phyloP scores from a whole-genome alignment of 2,113 vertebrate genomes.

The Vicugna pacos region DNA sequence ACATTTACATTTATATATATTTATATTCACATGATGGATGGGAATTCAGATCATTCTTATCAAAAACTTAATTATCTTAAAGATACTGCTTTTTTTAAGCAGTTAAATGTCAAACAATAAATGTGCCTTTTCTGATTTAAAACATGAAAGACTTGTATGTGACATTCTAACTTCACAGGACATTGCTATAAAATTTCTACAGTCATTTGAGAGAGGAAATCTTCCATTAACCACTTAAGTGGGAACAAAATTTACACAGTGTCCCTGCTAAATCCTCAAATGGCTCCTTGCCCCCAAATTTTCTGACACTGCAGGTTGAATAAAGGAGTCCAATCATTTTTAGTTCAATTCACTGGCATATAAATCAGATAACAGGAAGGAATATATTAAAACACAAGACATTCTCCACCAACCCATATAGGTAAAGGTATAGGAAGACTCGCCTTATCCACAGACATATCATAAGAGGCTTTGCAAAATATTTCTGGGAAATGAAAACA shows the following conservation, averaged over 20 bases:
- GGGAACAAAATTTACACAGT: neutral
- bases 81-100: neutral
- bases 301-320: neutral
- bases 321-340: neutral
- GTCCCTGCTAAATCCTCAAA: neutral
- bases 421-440: neutral
- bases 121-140: slow-evolving; percentile 14
- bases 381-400: neutral
- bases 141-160: neutral
- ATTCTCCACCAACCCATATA: neutral
- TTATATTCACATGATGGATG: neutral
- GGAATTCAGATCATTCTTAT: neutral
- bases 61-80: neutral
- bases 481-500: slow-evolving; percentile 4
- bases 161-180: neutral
- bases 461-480: neutral
- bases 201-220: neutral
- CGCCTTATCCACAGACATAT: neutral
- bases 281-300: neutral
- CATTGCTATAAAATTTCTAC: neutral
- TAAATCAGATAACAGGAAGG: neutral
- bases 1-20: neutral
- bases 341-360: neutral
- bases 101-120: neutral
- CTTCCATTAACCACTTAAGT: neutral